A percentile compares a stretch with the other conserved stretches of the same genome.
These are phyloP conservation scores for Enteromius paludinosus DNA, from an alignment of 2,797 vertebrate genomes.

Conservation along the genomic window DNA sequence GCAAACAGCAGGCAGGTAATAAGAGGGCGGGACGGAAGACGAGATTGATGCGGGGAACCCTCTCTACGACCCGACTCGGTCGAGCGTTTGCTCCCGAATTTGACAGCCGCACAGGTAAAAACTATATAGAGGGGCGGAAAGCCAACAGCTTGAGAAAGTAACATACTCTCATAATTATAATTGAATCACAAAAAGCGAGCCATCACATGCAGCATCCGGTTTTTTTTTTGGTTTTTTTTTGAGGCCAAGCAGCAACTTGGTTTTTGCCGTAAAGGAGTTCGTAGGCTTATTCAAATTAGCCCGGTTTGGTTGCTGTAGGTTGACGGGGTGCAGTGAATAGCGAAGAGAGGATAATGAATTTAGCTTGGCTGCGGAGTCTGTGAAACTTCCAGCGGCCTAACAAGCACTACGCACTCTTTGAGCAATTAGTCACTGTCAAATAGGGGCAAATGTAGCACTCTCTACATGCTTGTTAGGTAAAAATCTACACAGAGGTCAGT, in stretches of 20 bases:
- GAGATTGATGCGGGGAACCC: slow-evolving; percentile 71
- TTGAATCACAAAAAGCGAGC: not conserved
- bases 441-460: slow-evolving; percentile 85
- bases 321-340: slow-evolving; percentile 76
- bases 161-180: not conserved
- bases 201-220: not conserved
- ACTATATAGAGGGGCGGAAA: not conserved
- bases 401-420: slow-evolving; percentile 82
- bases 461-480: slow-evolving; percentile 86
- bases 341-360: slow-evolving; percentile 83
- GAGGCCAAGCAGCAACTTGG: not conserved
- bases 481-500: slow-evolving; percentile 84
- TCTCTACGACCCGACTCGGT: slow-evolving; percentile 59
- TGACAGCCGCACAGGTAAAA: slow-evolving; percentile 76
- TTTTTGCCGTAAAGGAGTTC: not conserved
- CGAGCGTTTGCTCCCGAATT: slow-evolving; percentile 55
- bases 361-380: slow-evolving; percentile 74
- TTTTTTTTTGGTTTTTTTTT: not conserved
- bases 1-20: slow-evolving; percentile 81
- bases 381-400: slow-evolving; percentile 81
- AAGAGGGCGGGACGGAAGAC: slow-evolving; percentile 68
- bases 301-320: slow-evolving; percentile 73
- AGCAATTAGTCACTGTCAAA: slow-evolving; percentile 87
- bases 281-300: slow-evolving; percentile 54
- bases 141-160: not conserved